These are phyloP conservation scores for Andrena haemorrhoa DNA, from an alignment of 2,888 invertebrate genomes.

Conservation along the genomic window DNA sequence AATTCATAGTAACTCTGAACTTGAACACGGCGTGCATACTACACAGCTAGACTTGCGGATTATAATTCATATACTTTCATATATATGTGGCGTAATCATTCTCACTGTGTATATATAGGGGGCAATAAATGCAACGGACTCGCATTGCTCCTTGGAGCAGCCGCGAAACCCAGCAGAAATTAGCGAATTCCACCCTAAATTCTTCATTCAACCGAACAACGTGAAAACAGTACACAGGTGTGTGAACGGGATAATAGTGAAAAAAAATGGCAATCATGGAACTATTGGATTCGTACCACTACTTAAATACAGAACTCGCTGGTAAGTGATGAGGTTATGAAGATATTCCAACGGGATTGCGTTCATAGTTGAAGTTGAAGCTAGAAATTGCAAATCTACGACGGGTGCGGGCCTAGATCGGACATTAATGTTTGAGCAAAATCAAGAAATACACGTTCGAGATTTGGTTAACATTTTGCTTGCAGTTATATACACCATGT, in stretches of 20 bases:
- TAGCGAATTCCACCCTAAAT: not conserved
- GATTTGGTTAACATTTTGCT: too few species aligned
- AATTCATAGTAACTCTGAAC: not conserved
- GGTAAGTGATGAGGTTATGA: conserved; percentile 23
- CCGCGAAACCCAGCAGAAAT: not conserved
- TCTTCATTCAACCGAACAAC: too few species aligned
- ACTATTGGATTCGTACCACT: not conserved
- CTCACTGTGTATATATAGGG: conserved; percentile 22
- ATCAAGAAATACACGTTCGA: too few species aligned
- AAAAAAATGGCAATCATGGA: conserved; percentile 19
- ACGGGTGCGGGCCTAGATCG: too few species aligned
- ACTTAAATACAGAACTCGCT: not conserved
- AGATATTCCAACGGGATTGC: too few species aligned
- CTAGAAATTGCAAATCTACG: not conserved
- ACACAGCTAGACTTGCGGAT: too few species aligned
- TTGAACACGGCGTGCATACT: too few species aligned
- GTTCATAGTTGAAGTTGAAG: too few species aligned
- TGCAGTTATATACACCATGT: too few species aligned
- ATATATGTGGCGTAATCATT: conserved; percentile 18
- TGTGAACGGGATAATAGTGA: not conserved
- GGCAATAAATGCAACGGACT: not conserved
- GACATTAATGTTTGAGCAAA: too few species aligned
- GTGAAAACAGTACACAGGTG: not conserved
- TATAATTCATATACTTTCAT: not conserved
- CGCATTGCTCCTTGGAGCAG: not conserved